Evolutionary conservation across 2,797 vertebrate species (phyloP), one percentile per base, ranked within the genome.

Genomic region (Crenichthys baileyi): DNA sequence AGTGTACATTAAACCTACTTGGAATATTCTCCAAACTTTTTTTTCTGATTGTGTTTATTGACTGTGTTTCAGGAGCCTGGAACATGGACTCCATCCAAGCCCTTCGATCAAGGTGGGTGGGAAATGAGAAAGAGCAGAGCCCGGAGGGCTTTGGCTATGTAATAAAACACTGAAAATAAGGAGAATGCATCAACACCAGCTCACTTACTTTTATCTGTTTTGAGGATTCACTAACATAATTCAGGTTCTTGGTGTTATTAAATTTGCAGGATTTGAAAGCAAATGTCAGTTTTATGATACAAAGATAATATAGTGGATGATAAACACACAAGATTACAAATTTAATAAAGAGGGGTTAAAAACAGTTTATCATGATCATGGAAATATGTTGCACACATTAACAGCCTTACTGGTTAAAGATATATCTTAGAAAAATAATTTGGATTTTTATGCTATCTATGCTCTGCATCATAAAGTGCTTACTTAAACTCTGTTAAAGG

Each of bases 21-120:
- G 39, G 13, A n/a, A 77, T 79, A n/a, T 63, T 13, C 58, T 88
- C 83, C 83, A 79, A 83, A 60, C n/a, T 41, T 48, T 16, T 13
- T 44, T 68, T 70, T 46, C 44, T 74, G 36, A 79, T 83, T 82
- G 76, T 29, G 51, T 75, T 70, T 90, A 89, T 92, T 83, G 55
- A 26, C 53, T 55, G 29, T 94, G 91, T 95, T 97, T 83, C 91
- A 91, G 96, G 96, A 95, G 88, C 91, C 96, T 93, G 97, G 97
- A 96, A 97, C 97, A 24, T 99, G 98, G 98, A 98, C 94, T 91
- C 97, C 97, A 61, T 94, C 95, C 84, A 99, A 97, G 95, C 94
- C 97, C 51, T 97, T 98, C 78, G 96, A 98, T 95, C 97, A 97
- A 96, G 98, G 98, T 99, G 95, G 92, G 96, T 92, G 75, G 86